Conservation (phyloP, 2,888 invertebrate species). For the Venusia cambrica region DNA sequence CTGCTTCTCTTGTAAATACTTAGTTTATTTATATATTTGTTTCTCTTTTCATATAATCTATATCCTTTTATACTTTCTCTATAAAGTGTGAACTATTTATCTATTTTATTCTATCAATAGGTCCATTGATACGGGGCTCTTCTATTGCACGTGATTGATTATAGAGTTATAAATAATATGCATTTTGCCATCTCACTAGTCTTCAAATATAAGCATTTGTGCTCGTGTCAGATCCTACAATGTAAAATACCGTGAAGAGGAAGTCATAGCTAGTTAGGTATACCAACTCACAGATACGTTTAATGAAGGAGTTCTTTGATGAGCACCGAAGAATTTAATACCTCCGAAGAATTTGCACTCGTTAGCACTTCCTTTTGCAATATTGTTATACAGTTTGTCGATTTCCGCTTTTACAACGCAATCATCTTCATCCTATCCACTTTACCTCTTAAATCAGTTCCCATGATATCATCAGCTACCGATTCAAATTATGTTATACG, state of each 20-base stretch:
- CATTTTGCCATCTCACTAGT: no score
- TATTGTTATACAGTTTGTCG: constrained; percentile 13
- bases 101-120: no score
- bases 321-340: constrained; percentile 22
- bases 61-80: no score
- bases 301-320: constrained; percentile 25
- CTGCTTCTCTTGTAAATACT: no score
- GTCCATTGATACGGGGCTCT: no score
- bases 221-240: no score
- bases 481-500: constrained; percentile 17
- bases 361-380: constrained; percentile 25
- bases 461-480: constrained; percentile 20
- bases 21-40: no score
- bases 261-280: constrained; percentile 15
- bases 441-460: constrained; percentile 14
- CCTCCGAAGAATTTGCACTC: constrained; percentile 18
- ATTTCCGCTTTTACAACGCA: constrained; percentile 24
- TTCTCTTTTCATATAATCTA: no score
- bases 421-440: constrained; percentile 17
- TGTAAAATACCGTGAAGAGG: constrained; percentile 25
- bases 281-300: constrained; percentile 3
- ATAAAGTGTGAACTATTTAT: no score
- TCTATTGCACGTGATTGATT: no score
- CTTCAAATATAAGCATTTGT: no score
- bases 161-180: no score